Conservation (phyloP, 2,888 invertebrate species). For the Apodemia hepburni region DNA sequence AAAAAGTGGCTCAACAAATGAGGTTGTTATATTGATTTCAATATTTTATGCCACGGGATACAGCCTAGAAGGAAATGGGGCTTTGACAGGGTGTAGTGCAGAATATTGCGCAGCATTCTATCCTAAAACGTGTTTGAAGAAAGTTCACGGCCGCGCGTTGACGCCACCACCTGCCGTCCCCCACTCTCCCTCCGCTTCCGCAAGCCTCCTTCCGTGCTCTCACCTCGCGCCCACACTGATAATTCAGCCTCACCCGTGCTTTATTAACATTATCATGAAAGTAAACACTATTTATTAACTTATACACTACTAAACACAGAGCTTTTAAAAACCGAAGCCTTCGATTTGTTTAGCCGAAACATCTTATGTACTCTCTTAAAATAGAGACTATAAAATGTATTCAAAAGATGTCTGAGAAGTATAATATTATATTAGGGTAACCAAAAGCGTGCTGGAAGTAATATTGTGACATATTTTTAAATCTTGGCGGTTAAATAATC, state of each 20-base stretch:
- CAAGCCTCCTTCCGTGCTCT: conserved; percentile 45
- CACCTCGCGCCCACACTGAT: conserved; percentile 39
- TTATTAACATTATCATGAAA: conserved; percentile 13
- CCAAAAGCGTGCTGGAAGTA: no score
- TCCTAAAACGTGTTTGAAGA: conserved; percentile 79
- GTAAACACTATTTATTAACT: conserved; percentile 9
- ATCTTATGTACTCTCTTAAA: background rate
- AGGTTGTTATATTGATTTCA: conserved; percentile 1
- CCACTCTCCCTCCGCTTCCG: conserved; percentile 41
- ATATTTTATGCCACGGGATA: conserved; percentile 1
- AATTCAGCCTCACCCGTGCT: conserved; percentile 28
- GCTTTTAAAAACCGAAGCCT: background rate
- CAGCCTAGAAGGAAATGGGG: conserved; percentile 40
- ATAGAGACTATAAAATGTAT: no score
- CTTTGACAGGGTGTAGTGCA: conserved; percentile 59
- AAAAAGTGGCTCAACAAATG: background rate
- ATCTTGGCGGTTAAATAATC: no score
- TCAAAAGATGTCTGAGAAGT: no score
- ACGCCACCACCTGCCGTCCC: conserved; percentile 63
- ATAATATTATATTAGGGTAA: no score
- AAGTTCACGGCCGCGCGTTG: conserved; percentile 81
- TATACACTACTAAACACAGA: background rate
- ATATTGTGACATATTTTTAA: no score
- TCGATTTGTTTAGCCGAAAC: conserved; percentile 10
- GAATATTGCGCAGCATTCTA: conserved; percentile 72